Conservation (phyloP, 1,140 invertebrate genomes). For the Caenorhabditis brenneri region DNA sequence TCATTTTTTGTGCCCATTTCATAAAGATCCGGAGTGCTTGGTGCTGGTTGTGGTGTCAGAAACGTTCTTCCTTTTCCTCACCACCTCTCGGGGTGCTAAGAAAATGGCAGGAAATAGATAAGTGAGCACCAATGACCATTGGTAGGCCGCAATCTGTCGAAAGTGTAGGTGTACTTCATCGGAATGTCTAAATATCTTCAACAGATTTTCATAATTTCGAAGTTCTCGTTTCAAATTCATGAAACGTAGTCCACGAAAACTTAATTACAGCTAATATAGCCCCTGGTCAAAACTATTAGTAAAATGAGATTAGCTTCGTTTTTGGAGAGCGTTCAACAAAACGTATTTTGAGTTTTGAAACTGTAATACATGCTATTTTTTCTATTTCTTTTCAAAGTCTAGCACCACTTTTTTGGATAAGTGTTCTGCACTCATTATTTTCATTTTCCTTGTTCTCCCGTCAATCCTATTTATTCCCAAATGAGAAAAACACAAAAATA, state of each 20-base stretch:
- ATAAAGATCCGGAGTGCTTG: not conserved
- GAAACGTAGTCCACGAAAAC: too few relatives aligned
- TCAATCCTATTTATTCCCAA: not conserved
- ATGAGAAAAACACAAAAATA: not conserved
- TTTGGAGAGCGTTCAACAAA: too few relatives aligned
- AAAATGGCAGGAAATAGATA: conserved; percentile 33
- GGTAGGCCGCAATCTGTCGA: not conserved
- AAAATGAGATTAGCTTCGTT: too few relatives aligned
- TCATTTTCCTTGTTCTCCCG: not conserved
- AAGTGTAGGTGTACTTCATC: not conserved
- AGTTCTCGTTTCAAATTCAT: not conserved
- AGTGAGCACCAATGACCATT: conserved; percentile 27
- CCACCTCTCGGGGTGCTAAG: not conserved
- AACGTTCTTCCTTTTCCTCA: not conserved
- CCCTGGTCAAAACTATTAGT: too few relatives aligned
- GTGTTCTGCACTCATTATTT: not conserved
- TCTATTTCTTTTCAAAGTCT: too few relatives aligned
- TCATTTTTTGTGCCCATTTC: not conserved
- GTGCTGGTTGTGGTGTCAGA: not conserved
- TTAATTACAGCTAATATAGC: too few relatives aligned
- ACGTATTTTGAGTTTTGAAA: too few relatives aligned
- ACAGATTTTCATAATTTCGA: not conserved
- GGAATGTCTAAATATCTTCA: not conserved
- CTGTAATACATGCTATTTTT: too few relatives aligned
- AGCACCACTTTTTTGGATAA: too few relatives aligned